Conservation (phyloP, 2,888 invertebrate genomes). For the Chloromyia formosa region DNA sequence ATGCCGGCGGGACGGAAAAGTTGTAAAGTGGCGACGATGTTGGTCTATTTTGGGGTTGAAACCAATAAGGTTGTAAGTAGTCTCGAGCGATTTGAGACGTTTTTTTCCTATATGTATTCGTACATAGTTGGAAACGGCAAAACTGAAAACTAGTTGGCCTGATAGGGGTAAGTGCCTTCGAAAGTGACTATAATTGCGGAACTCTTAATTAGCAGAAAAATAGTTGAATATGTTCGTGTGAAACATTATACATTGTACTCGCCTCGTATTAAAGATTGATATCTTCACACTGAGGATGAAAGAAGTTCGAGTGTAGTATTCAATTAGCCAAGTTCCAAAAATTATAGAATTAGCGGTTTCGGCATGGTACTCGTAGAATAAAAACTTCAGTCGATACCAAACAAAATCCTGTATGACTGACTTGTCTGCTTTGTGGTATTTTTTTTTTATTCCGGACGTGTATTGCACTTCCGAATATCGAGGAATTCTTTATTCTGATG, state of each 20-base stretch:
- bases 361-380: no score
- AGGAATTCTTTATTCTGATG: no score
- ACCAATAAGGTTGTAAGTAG: neutral
- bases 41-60: slow-evolving; percentile 7
- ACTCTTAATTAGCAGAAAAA: slow-evolving; percentile 13
- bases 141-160: neutral
- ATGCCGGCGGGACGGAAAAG: neutral
- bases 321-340: neutral
- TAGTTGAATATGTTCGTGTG: neutral
- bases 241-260: neutral
- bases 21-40: neutral
- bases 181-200: slow-evolving; percentile 8
- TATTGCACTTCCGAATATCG: no score
- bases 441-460: no score
- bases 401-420: no score
- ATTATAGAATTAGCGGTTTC: no score
- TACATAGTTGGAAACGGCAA: neutral
- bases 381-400: no score
- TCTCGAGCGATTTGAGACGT: neutral
- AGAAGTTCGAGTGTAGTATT: neutral
- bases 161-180: neutral
- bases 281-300: neutral
- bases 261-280: neutral
- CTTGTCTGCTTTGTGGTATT: no score
- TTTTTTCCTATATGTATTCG: neutral